Evolutionary conservation across 2,113 vertebrate species (phyloP), one percentile per base, ranked within the genome.

Genomic region (Pavo muticus): DNA sequence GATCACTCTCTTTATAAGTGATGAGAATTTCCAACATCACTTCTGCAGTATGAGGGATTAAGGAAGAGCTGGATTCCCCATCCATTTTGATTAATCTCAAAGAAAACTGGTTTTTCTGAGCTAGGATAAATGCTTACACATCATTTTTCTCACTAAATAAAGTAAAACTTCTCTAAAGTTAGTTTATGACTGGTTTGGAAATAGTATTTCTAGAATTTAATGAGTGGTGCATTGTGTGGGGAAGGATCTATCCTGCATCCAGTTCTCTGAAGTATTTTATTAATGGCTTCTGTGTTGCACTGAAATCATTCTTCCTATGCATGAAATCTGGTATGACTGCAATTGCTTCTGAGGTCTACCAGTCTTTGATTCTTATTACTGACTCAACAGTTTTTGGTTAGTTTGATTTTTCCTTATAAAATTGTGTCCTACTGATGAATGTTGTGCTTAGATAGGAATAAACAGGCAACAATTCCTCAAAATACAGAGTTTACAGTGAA

Each of bases 241-340:
- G 35, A 29, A 78, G 40, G 20, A 47, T 37, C 35, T 32, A 17
- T 17, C 44, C 32, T 11, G 32, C 24, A 4, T 52, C 24, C 0
- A 1, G 0, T 72, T 79, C 8, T 11, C 14, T 64, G 64, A 35
- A 9, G 13, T 48, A 13, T 48, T 77, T 74, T 57, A 18, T 54
- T n/a, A 67, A n/a, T 18, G 20, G 60, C 6, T 40, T 23, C 20
- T 73, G 6, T 45, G 15, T 48, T 71, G 10, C 47, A 27, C 0
- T 71, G 57, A 74, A 94, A 78, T 4, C 7, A 27, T 3, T 68
- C 30, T 32, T 9, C 11, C 67, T 64, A 7, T 19, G 71, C 3
- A 3, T 42, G 8, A 8, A 24, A 3, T 13, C 42, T 64, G 5
- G 15, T 29, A 29, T 7, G 3, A 3, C 6, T 37, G 8, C 17